phyloP scores from a whole-genome alignment of 2,888 invertebrate genomes.

The Orthosia cruda region DNA sequence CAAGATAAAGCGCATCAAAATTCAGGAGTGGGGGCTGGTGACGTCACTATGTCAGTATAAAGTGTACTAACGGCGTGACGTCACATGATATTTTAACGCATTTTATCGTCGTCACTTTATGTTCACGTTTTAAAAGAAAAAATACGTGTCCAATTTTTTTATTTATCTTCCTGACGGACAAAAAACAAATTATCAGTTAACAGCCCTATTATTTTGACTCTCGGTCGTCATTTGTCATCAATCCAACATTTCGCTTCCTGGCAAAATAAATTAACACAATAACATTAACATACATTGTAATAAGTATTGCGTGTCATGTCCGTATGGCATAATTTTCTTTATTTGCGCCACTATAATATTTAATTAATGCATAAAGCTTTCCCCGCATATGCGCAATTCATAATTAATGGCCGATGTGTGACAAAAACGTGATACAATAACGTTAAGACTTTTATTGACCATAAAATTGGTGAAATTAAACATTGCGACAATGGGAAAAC shows the following conservation, averaged over 20 bases:
- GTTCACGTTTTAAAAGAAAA: too few relatives aligned
- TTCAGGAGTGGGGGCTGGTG: too few relatives aligned
- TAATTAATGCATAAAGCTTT: conserved; percentile 33
- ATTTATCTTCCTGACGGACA: too few relatives aligned
- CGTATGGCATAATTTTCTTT: conserved; percentile 29
- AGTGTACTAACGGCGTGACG: too few relatives aligned
- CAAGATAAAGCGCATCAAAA: too few relatives aligned
- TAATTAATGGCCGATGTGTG: conserved; percentile 11
- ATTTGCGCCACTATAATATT: conserved; percentile 19
- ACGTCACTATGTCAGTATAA: too few relatives aligned
- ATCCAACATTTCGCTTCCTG: neutral
- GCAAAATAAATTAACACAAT: neutral
- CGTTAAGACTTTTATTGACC: neutral
- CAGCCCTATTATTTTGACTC: neutral
- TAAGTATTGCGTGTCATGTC: neutral
- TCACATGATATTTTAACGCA: too few relatives aligned
- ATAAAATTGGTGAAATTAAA: conserved; percentile 8
- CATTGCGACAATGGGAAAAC: neutral
- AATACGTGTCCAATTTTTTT: too few relatives aligned
- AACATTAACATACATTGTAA: neutral
- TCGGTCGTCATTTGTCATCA: neutral
- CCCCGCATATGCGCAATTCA: conserved; percentile 5
- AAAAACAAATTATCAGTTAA: too few relatives aligned
- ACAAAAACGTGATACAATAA: conserved; percentile 17
- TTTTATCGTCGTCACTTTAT: too few relatives aligned